Base-by-base conservation (phyloP, 2,888 invertebrate species). In the Syrphus vitripennis region DNA sequence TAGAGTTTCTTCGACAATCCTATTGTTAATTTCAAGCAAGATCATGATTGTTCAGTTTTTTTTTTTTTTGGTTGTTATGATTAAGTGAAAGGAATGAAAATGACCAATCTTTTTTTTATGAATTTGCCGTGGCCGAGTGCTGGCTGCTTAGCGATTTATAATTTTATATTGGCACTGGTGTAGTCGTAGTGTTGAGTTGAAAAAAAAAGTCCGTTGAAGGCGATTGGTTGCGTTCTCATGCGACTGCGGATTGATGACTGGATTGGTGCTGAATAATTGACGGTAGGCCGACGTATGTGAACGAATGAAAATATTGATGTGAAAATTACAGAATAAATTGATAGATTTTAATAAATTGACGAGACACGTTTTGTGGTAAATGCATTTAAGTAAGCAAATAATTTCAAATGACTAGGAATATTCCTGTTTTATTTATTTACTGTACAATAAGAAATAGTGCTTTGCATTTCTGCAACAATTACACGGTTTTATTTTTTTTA, bases 11-110 rank as follows among this genome's bases (percentile, higher is more conserved):
- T 98, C 98, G 91, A 99, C 96, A 94, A 99, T 98, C 93, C 98
- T 96, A 95, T 99, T 99, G 94, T 99, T 98, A 94, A 98, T 98
- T 95, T 99, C 99, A 93, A 99, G 95, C 93, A 98, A 95, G 95
- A 98, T 98, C 98, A 98, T 98, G 91, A 79, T 88, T 88, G 21
- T 24, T 63, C 63, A 74, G 72, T 70, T 61, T 74, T 12, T 24
- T 59, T 70, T 61, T 74, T 12, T 24, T 59, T 71, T 67, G 10
- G 55, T 65, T 40, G 16, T 53, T 59, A 37, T 45, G 48, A 50
- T 63, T 19, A 26, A 61, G 31, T 50, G 29, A 65, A 55, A 45
- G 34, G 67, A 37, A 75, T 34, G 57, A 67, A 65, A 29, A 37
- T 69, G 34, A 55, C 45, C 55, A 83, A 55, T 67, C 50, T 45